phyloP scores from a whole-genome alignment of 2,113 vertebrate genomes.

The Bubo bubo region DNA sequence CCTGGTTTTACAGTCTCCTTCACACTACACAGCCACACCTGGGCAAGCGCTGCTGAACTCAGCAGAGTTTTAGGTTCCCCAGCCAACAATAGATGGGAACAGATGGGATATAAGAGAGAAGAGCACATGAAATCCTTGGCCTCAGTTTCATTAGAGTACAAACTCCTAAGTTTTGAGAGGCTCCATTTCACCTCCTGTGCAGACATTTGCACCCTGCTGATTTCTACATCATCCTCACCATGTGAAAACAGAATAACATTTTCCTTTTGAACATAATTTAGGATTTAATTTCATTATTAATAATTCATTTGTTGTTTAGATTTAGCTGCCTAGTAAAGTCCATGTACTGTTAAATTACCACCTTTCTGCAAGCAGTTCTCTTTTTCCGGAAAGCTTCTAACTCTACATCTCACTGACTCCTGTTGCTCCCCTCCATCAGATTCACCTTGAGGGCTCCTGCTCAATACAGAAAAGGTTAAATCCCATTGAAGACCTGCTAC shows the following conservation, averaged over 20 bases:
- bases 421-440: neutral
- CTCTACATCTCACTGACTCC: neutral
- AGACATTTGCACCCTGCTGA: neutral
- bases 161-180: neutral
- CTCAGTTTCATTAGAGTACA: neutral
- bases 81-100: neutral
- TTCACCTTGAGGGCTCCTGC: neutral
- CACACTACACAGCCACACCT: fast-evolving
- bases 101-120: neutral
- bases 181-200: neutral
- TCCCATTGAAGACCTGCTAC: neutral
- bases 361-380: neutral
- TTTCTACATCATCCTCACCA: neutral
- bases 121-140: neutral
- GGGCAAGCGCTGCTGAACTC: neutral
- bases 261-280: neutral
- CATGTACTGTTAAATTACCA: neutral
- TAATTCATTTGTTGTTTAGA: neutral
- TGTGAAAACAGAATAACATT: neutral
- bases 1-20: neutral
- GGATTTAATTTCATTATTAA: neutral
- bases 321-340: neutral
- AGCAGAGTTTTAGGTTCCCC: neutral
- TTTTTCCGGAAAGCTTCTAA: neutral
- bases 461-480: neutral